Evolutionary conservation across 37 sponge, comb jelly and placozoan genomes (phyloP).

Genomic region (Cladorhizidae sp.): DNA sequence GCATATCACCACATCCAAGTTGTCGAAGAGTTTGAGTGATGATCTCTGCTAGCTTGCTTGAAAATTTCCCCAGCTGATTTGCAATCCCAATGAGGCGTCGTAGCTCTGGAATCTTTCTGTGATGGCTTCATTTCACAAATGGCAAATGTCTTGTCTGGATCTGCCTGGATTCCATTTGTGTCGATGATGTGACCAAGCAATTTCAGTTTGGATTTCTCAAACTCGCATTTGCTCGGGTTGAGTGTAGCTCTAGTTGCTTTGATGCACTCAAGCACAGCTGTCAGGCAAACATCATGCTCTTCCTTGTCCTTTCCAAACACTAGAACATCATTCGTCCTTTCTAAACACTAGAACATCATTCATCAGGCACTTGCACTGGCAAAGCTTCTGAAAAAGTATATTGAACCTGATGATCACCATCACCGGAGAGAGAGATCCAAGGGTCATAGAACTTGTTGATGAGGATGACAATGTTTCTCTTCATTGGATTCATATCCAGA

Average conservation of each 20-base stretch:
- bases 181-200: conserved; percentile 3
- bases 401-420: conserved; percentile 53
- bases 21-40: not conserved
- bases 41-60: too few species aligned
- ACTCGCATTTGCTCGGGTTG: too few species aligned
- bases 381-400: conserved; percentile 49
- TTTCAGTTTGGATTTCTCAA: conserved; percentile 5
- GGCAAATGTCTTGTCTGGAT: too few species aligned
- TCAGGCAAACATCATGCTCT: too few species aligned
- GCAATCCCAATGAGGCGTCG: too few species aligned
- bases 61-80: too few species aligned
- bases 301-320: too few species aligned
- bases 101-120: not conserved
- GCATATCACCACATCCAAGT: too few species aligned
- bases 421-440: conserved; percentile 59
- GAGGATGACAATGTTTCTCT: conserved; percentile 37
- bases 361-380: conserved; percentile 37
- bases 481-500: conserved; percentile 28
- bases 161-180: conserved; percentile 7
- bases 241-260: too few species aligned
- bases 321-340: too few species aligned
- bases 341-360: conserved; percentile 18
- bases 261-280: too few species aligned
- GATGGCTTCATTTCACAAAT: not conserved
- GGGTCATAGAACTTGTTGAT: conserved; percentile 51